Evolutionary conservation across 2,113 vertebrate genomes (phyloP).

Genomic region (Eretmodus cyanostictus): DNA sequence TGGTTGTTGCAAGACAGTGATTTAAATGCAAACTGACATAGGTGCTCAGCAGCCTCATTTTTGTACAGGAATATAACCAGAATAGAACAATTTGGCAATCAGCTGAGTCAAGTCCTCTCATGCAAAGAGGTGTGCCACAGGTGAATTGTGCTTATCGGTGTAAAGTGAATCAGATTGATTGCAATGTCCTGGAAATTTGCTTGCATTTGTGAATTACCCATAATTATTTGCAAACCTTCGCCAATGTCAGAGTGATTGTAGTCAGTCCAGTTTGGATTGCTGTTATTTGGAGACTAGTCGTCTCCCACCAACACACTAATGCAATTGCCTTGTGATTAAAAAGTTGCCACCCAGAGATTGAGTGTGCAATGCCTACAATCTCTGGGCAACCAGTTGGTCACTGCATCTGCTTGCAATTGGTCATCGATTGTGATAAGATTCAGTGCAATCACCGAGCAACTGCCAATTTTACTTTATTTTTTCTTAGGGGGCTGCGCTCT

Average conservation of each 20-base stretch:
- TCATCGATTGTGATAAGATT: neutral
- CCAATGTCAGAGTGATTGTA: neutral
- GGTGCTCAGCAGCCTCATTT: neutral
- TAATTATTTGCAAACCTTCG: neutral
- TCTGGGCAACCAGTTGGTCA: neutral
- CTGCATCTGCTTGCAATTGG: neutral
- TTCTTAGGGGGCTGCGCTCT: neutral
- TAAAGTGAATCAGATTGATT: neutral
- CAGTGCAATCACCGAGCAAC: neutral
- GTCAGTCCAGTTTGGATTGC: neutral
- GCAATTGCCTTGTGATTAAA: neutral
- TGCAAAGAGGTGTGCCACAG: neutral
- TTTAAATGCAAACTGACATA: neutral
- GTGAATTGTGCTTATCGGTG: neutral
- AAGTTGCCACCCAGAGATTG: neutral
- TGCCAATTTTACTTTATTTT: neutral
- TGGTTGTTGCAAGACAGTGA: neutral
- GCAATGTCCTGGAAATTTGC: neutral
- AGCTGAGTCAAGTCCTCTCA: neutral
- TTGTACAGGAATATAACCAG: neutral
- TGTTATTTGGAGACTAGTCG: rapidly evolving
- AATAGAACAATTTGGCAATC: neutral
- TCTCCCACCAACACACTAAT: rapidly evolving
- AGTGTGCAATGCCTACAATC: neutral
- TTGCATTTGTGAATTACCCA: neutral